Evolutionary conservation across 2,888 invertebrate genomes (phyloP).

Genomic region (Emesis russula): DNA sequence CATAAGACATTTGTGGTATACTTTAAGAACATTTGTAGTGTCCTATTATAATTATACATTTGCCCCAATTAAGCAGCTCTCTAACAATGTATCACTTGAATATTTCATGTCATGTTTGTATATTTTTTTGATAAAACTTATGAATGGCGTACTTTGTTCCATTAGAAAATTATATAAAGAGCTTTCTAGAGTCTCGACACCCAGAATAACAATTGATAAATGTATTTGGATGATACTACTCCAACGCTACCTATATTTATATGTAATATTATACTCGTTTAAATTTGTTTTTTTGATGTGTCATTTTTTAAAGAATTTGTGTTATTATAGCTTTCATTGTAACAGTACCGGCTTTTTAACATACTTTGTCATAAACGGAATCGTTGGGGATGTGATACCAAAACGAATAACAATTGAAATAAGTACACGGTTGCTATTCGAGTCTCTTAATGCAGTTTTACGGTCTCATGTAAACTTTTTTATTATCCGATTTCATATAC

Average conservation of each 20-base stretch:
- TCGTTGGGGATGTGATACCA: neutral
- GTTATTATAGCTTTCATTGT: neutral
- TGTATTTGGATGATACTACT: neutral
- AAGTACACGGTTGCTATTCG: neutral
- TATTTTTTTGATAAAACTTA: neutral
- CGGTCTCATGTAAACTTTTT: neutral
- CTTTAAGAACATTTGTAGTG: neutral
- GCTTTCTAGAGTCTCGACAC: neutral
- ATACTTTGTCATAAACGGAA: neutral
- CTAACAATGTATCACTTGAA: too few species aligned
- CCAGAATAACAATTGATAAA: neutral
- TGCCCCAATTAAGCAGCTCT: neutral
- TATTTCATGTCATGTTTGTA: neutral
- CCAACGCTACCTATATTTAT: too few species aligned
- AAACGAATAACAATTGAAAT: neutral
- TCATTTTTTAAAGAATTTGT: neutral
- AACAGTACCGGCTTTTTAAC: neutral
- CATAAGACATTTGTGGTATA: slow-evolving; percentile 4
- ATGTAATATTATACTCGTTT: neutral
- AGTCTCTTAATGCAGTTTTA: neutral
- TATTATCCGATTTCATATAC: neutral
- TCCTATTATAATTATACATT: neutral
- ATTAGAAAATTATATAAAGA: neutral
- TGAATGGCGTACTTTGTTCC: too few species aligned
- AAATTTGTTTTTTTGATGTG: neutral